Conservation (phyloP, 1,140 invertebrate species). For the Drosophila equinoxialis region DNA sequence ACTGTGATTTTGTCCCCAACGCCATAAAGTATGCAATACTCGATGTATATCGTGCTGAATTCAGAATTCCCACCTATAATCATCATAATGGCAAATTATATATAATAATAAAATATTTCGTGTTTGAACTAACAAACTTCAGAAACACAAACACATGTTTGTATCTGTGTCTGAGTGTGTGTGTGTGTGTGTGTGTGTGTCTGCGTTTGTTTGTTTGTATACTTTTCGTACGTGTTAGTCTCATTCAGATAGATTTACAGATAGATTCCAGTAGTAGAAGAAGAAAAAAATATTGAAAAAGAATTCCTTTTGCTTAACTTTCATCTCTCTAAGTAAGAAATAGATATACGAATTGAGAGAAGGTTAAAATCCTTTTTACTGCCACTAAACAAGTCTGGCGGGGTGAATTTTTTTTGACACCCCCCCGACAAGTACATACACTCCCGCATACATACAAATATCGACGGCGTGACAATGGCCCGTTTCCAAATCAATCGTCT, state of each 20-base stretch:
- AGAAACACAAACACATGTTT: background rate
- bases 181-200: background rate
- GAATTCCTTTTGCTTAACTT: conserved; percentile 1
- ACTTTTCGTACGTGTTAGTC: conserved; percentile 65
- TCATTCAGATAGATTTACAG: background rate
- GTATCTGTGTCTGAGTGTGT: background rate
- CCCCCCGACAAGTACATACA: background rate
- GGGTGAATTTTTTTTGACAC: background rate
- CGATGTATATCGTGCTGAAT: conserved; percentile 51
- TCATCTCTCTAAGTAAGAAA: conserved; percentile 18
- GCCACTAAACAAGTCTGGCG: conserved; percentile 9
- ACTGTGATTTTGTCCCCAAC: conserved; percentile 56
- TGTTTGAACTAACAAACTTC: conserved; percentile 75
- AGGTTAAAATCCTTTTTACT: conserved; percentile 52
- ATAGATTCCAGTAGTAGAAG: too few relatives aligned
- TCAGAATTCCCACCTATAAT: conserved; percentile 67
- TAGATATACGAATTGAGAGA: conserved; percentile 19
- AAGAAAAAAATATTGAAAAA: background rate
- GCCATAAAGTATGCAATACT: conserved; percentile 76
- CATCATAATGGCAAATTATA: conserved; percentile 81
- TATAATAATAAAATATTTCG: conserved; percentile 82
- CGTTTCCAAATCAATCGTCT: conserved; percentile 78
- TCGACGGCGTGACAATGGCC: conserved; percentile 70
- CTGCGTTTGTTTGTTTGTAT: conserved; percentile 25
- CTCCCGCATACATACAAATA: background rate